These are phyloP conservation scores for Loriculus beryllinus DNA, from an alignment of 2,797 vertebrate species.

Conservation along the genomic window DNA sequence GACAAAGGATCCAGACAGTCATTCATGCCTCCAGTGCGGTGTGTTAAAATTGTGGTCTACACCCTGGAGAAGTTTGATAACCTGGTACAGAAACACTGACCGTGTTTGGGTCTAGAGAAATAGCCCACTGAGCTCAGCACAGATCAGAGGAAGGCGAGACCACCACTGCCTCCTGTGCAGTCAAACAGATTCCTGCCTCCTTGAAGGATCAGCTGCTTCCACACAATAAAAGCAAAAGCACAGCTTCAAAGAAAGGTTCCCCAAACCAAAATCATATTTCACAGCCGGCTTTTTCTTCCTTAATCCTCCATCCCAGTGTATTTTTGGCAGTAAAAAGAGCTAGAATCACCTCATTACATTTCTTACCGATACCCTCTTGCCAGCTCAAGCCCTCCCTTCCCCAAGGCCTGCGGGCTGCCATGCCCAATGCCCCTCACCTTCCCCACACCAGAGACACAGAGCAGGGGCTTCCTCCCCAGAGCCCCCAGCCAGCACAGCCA, in stretches of 20 bases:
- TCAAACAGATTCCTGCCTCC: background rate
- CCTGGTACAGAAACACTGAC: background rate
- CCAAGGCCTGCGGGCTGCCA: fast-evolving
- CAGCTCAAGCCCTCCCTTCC: background rate
- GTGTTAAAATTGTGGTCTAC: background rate
- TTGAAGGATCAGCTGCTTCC: background rate
- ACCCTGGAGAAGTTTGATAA: background rate
- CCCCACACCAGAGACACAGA: fast-evolving
- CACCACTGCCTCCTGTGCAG: background rate
- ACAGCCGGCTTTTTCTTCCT: background rate
- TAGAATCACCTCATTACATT: background rate
- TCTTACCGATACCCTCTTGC: fast-evolving
- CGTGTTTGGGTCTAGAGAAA: background rate
- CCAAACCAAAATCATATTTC: background rate
- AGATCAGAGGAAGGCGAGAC: background rate
- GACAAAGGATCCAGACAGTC: background rate
- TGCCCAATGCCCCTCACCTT: background rate
- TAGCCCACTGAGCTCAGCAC: background rate
- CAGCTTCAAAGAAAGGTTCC: background rate
- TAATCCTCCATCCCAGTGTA: background rate
- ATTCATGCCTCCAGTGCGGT: fast-evolving
- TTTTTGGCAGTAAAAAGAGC: background rate
- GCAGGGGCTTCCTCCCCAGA: background rate
- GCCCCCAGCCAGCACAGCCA: fast-evolving
- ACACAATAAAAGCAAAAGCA: background rate